Percentiles rank a stretch among this genome's conserved stretches.
Conservation (phyloP, 1,140 invertebrate genomes). For the Cherax destructor region DNA sequence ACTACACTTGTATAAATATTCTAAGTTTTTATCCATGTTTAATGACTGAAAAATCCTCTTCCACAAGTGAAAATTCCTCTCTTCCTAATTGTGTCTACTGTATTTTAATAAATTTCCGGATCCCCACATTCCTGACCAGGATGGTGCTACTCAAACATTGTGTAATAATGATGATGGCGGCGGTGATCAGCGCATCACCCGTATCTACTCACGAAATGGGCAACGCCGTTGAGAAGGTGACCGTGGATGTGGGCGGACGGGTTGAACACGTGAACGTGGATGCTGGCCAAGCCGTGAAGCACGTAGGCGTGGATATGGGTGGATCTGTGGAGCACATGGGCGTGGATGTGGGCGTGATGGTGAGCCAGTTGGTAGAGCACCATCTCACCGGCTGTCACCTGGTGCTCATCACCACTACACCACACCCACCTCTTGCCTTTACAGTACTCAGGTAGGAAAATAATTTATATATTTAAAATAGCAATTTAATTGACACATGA, state of each 20-base stretch:
- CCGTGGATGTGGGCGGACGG: no score
- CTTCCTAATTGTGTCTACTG: no score
- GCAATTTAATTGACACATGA: no score
- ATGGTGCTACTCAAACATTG: background rate
- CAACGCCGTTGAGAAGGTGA: no score
- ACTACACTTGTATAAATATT: no score
- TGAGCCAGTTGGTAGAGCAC: background rate
- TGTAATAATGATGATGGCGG: background rate
- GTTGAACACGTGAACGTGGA: no score
- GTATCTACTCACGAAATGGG: background rate
- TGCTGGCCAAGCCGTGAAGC: background rate
- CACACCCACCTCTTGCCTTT: background rate
- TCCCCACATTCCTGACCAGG: no score
- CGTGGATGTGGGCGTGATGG: background rate
- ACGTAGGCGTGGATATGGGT: background rate
- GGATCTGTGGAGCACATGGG: background rate
- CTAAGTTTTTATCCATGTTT: no score
- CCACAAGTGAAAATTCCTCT: no score
- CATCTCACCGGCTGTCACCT: background rate
- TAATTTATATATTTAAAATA: background rate
- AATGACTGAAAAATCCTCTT: no score
- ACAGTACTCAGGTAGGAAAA: background rate
- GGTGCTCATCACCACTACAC: conserved; percentile 22
- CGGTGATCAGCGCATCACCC: background rate
- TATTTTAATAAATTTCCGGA: no score